Percentiles rank a stretch among this genome's conserved stretches.
phyloP scores from a whole-genome alignment of 30 jellyfish, hydroid and myxozoan genomes.

The Turritopsis dohrnii region DNA sequence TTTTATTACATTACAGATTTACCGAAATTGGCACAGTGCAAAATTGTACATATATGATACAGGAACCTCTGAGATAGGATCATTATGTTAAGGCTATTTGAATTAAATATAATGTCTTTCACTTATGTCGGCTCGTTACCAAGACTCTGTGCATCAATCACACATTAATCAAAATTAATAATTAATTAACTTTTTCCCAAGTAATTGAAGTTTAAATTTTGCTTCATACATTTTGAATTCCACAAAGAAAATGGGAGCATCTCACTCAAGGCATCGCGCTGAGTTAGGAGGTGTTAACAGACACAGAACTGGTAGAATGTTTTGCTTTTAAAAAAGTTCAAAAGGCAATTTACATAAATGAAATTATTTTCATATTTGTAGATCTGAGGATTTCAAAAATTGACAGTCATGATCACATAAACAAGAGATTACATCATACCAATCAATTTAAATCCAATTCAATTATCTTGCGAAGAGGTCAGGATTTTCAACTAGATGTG shows the following conservation, averaged over 20 bases:
- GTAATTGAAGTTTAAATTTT: background rate
- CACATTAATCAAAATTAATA: no score
- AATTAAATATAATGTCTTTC: no score
- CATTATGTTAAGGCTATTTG: no score
- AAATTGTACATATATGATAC: no score
- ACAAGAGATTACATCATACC: constrained; percentile 54
- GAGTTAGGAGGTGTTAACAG: background rate
- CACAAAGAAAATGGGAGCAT: background rate
- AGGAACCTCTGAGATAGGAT: no score
- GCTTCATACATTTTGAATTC: no score
- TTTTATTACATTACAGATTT: no score
- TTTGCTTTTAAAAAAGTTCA: background rate
- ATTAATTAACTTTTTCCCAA: no score
- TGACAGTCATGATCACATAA: constrained; percentile 44
- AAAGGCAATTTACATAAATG: background rate
- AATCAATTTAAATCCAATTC: constrained; percentile 44
- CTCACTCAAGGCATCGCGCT: background rate
- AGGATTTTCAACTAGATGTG: constrained; percentile 43
- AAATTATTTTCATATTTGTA: background rate
- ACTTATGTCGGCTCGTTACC: no score
- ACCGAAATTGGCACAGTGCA: no score
- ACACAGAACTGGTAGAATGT: background rate
- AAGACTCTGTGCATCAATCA: background rate
- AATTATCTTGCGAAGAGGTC: constrained; percentile 66
- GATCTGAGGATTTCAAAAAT: background rate